phyloP scores from a whole-genome alignment of 2,113 vertebrate species.

The Pogonocichla stellata region DNA sequence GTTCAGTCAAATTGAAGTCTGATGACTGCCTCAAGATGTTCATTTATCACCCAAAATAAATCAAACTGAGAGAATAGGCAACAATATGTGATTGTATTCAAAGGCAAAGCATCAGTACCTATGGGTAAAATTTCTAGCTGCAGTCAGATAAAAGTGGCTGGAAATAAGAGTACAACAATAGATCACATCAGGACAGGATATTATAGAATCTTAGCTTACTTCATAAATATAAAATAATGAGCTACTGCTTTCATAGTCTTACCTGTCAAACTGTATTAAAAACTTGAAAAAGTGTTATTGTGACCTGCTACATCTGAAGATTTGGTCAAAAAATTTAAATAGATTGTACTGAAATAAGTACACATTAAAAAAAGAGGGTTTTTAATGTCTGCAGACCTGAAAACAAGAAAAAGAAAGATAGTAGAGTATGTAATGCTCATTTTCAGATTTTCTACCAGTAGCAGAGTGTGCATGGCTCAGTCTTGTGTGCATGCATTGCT shows the following conservation, averaged over 20 bases:
- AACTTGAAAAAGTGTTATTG: not conserved
- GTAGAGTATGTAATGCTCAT: not conserved
- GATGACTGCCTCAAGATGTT: slow-evolving; percentile 45
- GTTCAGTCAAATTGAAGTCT: slow-evolving; percentile 60
- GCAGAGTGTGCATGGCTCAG: not conserved
- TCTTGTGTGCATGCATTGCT: not conserved
- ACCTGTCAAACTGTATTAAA: slow-evolving; percentile 17
- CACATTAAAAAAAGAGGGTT: not conserved
- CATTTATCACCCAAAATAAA: slow-evolving; percentile 55
- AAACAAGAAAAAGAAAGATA: not conserved
- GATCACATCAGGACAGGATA: slow-evolving; percentile 57
- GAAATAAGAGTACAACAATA: slow-evolving; percentile 54
- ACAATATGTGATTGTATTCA: slow-evolving; percentile 37
- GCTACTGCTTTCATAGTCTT: not conserved
- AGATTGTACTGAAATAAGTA: not conserved
- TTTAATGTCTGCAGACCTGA: not conserved
- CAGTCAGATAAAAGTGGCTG: slow-evolving; percentile 46
- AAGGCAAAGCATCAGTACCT: slow-evolving; percentile 14
- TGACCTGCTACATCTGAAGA: not conserved
- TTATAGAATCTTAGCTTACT: slow-evolving; percentile 38
- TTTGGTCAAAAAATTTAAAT: not conserved
- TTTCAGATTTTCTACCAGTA: not conserved
- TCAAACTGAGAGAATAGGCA: slow-evolving; percentile 21
- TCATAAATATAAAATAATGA: slow-evolving; percentile 52
- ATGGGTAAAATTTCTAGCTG: slow-evolving; percentile 37